Percentiles rank a stretch among this genome's conserved stretches.
Conservation (phyloP, 2,797 vertebrate species). For the Diceros bicornis region DNA sequence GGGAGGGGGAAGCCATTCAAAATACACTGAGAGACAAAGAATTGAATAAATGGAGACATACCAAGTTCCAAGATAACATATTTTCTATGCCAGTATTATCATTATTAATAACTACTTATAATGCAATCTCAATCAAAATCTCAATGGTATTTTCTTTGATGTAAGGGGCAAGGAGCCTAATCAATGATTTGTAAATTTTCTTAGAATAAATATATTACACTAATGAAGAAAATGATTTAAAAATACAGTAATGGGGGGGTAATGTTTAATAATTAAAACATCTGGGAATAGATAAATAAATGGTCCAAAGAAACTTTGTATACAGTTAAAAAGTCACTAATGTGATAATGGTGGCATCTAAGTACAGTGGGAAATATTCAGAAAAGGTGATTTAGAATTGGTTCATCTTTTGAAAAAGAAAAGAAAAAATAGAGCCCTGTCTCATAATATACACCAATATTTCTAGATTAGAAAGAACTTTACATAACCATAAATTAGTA, state of each 20-base stretch:
- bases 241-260: neutral
- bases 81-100: neutral
- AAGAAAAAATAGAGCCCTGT: neutral
- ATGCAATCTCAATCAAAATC: neutral
- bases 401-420: slow-evolving; percentile 34
- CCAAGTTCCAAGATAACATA: neutral
- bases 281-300: slow-evolving; percentile 21
- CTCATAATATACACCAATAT: neutral
- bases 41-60: neutral
- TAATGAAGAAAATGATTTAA: slow-evolving; percentile 48
- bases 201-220: slow-evolving; percentile 4
- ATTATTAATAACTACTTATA: slow-evolving; percentile 2
- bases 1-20: neutral
- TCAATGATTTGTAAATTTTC: slow-evolving; percentile 51
- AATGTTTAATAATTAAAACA: slow-evolving; percentile 56
- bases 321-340: slow-evolving; percentile 8
- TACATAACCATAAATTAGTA: slow-evolving; percentile 20
- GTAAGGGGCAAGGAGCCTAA: neutral
- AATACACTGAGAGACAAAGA: neutral
- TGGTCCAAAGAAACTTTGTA: neutral
- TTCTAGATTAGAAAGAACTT: slow-evolving; percentile 52
- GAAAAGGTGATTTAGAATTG: neutral
- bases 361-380: neutral
- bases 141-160: slow-evolving; percentile 38
- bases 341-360: neutral